Evolutionary conservation across 2,797 vertebrate species (phyloP).

Genomic region (Crenuchus spilurus): DNA sequence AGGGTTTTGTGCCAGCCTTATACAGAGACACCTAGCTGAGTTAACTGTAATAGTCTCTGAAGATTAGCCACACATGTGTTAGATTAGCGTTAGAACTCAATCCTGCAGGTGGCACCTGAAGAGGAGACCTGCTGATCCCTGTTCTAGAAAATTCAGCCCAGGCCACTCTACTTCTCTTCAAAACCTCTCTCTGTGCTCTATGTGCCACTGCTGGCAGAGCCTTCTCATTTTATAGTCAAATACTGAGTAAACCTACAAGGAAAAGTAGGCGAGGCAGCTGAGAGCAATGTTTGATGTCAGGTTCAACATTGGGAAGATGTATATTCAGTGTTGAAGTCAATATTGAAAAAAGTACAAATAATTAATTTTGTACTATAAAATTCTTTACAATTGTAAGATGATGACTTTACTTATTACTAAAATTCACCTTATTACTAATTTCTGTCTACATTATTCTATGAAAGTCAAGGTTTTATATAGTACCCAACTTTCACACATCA

Average conservation of each 20-base stretch:
- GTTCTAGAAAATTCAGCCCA: slow-evolving; percentile 5
- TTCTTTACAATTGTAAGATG: too few species aligned
- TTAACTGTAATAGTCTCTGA: neutral
- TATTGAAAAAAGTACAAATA: neutral
- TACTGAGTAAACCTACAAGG: slow-evolving; percentile 14
- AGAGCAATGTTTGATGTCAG: slow-evolving; percentile 3
- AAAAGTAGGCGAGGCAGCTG: neutral
- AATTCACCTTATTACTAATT: too few species aligned
- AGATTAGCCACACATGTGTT: neutral
- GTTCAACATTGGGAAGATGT: neutral
- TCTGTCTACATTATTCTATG: too few species aligned
- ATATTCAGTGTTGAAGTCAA: too few species aligned
- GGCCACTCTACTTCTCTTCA: slow-evolving; percentile 6
- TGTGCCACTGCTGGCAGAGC: neutral
- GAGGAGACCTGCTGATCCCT: neutral
- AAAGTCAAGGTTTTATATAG: too few species aligned
- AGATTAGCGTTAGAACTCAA: neutral
- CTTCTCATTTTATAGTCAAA: slow-evolving; percentile 51
- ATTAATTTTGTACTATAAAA: too few species aligned
- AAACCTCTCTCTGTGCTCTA: neutral
- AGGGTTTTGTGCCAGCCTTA: neutral
- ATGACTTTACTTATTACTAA: too few species aligned
- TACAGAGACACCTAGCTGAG: neutral
- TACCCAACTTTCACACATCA: too few species aligned
- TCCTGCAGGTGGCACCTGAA: slow-evolving; percentile 1